Base-by-base conservation (phyloP, 2,113 vertebrate species). In the Boleophthalmus pectinirostris region DNA sequence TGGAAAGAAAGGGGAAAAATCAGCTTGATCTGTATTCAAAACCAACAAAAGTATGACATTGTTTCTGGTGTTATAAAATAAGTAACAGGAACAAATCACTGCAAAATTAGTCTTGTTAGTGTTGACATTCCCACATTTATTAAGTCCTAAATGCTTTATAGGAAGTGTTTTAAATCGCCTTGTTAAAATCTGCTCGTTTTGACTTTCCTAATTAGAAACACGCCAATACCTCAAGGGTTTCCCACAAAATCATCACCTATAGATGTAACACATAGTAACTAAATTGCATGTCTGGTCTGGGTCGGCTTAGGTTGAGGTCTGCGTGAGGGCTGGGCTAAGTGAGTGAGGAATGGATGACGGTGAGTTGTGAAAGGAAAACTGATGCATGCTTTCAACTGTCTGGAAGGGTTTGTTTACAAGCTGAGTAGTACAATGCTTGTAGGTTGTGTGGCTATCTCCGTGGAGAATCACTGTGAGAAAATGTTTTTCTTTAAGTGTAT, bases 131-230 rank as follows among this genome's bases (percentile, higher is more conserved):
- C 77, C 86, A 80, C 82, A 70, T 56, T 72, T 68, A 79, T 87
- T 84, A 86, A 69, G 49, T 75, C 77, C 74, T 84, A 80, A 83
- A 68, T 70, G 75, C 83, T 85, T 85, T 82, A 53, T 80, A 43
- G 67, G 58, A 74, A 84, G 80, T 20, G n/a, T 15, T 78, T 85
- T 85, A 86, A 83, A 70, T 72, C 11, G 29, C 63, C 87, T 82
- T 72, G 88, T 90, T 91, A 92, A 89, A 87, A 87, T 69, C 70
- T 47, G 70, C 83, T 89, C 79, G 85, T 88, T 61, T 86, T 89
- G 66, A 74, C 84, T 73, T 68, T 80, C 70, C 47, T 89, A 85
- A 91, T 87, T 75, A 81, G 72, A 81, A 83, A 82, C 90, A 84
- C 29, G 57, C 5, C 49, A 61, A 15, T 61, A 2, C 68, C 68